Evolutionary conservation across 2,113 vertebrate genomes (phyloP).

Genomic region (Gavia stellata): DNA sequence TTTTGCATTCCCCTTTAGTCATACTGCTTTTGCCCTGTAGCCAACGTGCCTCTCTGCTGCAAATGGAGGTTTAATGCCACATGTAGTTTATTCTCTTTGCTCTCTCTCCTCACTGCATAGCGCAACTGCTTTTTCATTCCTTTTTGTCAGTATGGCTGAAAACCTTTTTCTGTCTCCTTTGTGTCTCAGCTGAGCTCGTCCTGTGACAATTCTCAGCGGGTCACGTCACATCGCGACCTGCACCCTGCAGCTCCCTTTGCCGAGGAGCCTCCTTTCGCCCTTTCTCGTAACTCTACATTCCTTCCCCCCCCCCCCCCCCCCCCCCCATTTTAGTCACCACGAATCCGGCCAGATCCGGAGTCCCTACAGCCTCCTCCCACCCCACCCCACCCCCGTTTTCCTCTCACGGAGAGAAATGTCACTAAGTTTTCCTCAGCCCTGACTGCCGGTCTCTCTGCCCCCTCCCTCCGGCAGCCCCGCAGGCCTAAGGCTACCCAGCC

Average conservation of each 20-base stretch:
- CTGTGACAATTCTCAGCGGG: fast-evolving
- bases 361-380: background rate
- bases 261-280: background rate
- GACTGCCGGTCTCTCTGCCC: background rate
- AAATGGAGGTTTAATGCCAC: background rate
- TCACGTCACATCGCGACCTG: background rate
- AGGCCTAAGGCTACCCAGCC: background rate
- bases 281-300: fast-evolving
- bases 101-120: background rate
- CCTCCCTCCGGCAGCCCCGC: background rate
- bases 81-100: background rate
- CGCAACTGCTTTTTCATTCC: fast-evolving
- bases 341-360: too few relatives aligned
- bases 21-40: background rate
- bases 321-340: background rate
- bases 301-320: too few relatives aligned
- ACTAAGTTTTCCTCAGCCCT: background rate
- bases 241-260: background rate
- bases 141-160: background rate
- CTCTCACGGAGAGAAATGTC: background rate
- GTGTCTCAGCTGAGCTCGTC: background rate
- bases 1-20: background rate
- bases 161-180: background rate
- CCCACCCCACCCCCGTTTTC: background rate
- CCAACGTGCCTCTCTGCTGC: background rate